phyloP scores from a whole-genome alignment of 2,113 vertebrate species.

The Centropus bengalensis region DNA sequence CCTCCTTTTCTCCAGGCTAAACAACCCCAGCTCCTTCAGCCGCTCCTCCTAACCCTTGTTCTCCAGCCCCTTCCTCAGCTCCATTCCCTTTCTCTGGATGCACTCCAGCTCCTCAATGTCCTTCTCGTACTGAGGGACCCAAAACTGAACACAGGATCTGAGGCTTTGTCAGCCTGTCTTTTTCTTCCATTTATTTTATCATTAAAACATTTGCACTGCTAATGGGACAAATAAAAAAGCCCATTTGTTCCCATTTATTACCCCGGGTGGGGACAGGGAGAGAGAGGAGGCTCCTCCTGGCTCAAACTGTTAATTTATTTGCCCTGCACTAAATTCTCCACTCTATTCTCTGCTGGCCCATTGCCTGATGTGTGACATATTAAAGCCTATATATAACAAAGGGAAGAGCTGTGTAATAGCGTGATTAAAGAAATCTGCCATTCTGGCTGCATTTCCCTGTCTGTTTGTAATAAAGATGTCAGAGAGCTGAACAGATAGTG shows the following conservation, averaged over 20 bases:
- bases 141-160: too few relatives aligned
- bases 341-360: neutral
- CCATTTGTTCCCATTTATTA: neutral
- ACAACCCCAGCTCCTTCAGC: too few relatives aligned
- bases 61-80: too few relatives aligned
- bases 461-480: constrained; percentile 39
- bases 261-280: neutral
- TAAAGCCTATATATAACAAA: neutral
- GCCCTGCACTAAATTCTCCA: neutral
- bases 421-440: constrained; percentile 23
- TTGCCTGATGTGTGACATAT: neutral
- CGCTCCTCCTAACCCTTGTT: too few relatives aligned
- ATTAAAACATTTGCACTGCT: neutral
- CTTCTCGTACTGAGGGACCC: too few relatives aligned
- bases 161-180: neutral
- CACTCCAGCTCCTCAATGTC: too few relatives aligned
- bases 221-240: neutral
- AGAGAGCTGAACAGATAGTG: neutral
- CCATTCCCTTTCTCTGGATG: too few relatives aligned
- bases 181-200: neutral
- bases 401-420: neutral
- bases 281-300: neutral
- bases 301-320: neutral
- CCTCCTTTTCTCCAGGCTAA: too few relatives aligned
- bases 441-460: neutral